These are phyloP conservation scores for Pachydiplax longipennis DNA, from an alignment of 2,888 invertebrate genomes.

Conservation along the genomic window DNA sequence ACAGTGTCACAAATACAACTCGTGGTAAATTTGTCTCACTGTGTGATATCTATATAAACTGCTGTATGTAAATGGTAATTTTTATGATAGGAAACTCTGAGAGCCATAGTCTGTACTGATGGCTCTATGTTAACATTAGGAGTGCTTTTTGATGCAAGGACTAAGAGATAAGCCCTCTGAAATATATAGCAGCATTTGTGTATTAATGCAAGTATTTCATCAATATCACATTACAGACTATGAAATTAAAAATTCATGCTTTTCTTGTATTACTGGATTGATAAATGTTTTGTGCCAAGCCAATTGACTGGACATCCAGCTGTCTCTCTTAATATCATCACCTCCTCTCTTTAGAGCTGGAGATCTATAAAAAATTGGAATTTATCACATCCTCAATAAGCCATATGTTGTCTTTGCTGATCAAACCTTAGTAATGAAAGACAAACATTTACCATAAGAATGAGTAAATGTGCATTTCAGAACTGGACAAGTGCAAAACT, in stretches of 20 bases:
- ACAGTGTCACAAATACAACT: not conserved
- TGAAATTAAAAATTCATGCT: not conserved
- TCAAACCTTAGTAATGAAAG: not conserved
- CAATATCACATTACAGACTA: not conserved
- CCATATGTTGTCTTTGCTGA: not conserved
- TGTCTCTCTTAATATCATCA: not conserved
- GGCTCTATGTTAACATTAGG: not conserved
- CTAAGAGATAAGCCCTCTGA: not conserved
- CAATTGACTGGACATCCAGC: not conserved
- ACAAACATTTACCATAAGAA: not conserved
- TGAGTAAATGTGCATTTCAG: not conserved
- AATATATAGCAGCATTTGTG: not conserved
- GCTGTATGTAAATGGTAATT: not conserved
- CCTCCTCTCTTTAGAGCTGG: not conserved
- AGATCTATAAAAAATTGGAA: not conserved
- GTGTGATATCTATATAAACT: slow-evolving; percentile 15
- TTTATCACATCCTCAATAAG: slow-evolving; percentile 12
- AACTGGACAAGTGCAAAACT: slow-evolving; percentile 9
- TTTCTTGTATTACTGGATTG: not conserved
- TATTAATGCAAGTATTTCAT: not conserved
- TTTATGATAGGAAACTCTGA: not conserved
- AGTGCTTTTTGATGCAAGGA: not conserved
- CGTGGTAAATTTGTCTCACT: not conserved
- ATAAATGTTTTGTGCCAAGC: not conserved
- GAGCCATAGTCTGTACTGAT: not conserved